phyloP scores from a whole-genome alignment of 2,113 vertebrate species.

The Nycticebus coucang region DNA sequence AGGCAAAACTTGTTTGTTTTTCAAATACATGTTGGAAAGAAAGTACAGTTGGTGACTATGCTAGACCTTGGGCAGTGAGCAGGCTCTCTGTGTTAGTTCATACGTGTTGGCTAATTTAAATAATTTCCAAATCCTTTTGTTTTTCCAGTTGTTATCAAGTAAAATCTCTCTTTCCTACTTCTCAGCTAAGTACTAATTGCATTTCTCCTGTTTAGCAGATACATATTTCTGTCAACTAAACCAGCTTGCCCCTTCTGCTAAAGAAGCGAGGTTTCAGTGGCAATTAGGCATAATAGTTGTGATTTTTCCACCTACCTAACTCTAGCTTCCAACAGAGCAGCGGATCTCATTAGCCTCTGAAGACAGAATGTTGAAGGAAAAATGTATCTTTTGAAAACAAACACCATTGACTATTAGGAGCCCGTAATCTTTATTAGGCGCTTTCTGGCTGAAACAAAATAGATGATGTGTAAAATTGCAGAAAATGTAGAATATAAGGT shows the following conservation, averaged over 20 bases:
- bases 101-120: constrained; percentile 49
- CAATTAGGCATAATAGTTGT: constrained; percentile 78
- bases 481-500: background rate
- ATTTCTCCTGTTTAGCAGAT: constrained; percentile 68
- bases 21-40: constrained; percentile 35
- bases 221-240: constrained; percentile 51
- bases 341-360: constrained; percentile 53
- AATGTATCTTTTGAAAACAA: constrained; percentile 42
- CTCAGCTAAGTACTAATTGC: constrained; percentile 64
- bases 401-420: background rate
- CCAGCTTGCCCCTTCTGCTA: background rate
- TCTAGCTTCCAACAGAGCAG: constrained; percentile 64
- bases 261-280: constrained; percentile 44
- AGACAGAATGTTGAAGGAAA: constrained; percentile 37
- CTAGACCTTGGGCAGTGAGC: background rate
- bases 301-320: constrained; percentile 61
- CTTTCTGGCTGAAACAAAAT: background rate
- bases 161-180: constrained; percentile 30
- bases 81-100: background rate
- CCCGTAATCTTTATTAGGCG: constrained; percentile 26
- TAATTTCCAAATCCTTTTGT: background rate
- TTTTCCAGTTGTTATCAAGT: background rate
- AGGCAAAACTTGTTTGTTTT: constrained; percentile 27
- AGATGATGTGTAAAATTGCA: background rate
- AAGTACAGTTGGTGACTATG: background rate